These are phyloP conservation scores for Drosophila diplacantha DNA, from an alignment of 2,888 invertebrate species.

Conservation along the genomic window DNA sequence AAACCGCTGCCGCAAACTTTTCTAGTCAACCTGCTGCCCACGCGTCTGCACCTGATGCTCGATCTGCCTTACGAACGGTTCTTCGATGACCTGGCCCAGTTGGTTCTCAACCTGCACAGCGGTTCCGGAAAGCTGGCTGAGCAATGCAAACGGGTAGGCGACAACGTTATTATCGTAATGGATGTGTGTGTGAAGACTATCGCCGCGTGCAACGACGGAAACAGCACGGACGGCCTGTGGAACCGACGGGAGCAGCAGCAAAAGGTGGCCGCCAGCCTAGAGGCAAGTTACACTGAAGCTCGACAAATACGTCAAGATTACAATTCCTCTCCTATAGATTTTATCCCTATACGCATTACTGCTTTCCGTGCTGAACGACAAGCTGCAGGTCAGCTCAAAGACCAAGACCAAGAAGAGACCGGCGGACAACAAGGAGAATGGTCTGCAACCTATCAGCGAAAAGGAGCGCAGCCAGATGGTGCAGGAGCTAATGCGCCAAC, in stretches of 20 bases:
- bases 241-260: conserved; percentile 79
- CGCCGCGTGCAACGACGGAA: conserved; percentile 76
- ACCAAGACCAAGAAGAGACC: conserved; percentile 65
- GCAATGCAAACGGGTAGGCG: conserved; percentile 71
- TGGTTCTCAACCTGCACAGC: conserved; percentile 75
- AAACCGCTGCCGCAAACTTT: conserved; percentile 74
- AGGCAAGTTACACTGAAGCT: conserved; percentile 78
- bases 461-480: conserved; percentile 75
- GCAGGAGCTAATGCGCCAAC: conserved; percentile 75
- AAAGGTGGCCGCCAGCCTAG: conserved; percentile 81
- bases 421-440: conserved; percentile 51
- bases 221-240: conserved; percentile 78
- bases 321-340: conserved; percentile 61
- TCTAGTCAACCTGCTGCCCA: conserved; percentile 78
- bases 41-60: conserved; percentile 74
- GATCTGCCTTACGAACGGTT: conserved; percentile 76
- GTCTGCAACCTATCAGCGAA: conserved; percentile 66
- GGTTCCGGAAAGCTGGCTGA: conserved; percentile 66
- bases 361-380: conserved; percentile 75
- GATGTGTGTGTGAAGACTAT: conserved; percentile 74
- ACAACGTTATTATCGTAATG: conserved; percentile 68
- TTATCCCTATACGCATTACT: conserved; percentile 77
- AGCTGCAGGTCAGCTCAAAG: conserved; percentile 72
- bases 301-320: too few species aligned
- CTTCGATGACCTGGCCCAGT: conserved; percentile 75